Base-by-base conservation (phyloP, 2,113 vertebrate species). In the Burhinus oedicnemus region DNA sequence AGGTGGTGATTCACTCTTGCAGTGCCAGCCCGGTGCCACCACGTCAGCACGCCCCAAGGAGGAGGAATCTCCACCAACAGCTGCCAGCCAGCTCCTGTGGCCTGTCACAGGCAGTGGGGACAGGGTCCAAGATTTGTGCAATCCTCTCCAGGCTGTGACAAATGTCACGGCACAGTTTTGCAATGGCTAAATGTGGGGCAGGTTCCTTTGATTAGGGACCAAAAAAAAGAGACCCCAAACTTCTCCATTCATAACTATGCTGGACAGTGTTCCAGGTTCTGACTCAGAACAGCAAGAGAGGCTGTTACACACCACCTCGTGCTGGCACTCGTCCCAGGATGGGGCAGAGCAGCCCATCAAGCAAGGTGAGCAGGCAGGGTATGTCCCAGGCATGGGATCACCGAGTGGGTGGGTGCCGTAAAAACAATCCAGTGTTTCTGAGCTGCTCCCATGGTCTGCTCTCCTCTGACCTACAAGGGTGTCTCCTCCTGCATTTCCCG, bases 311-410 rank as follows among this genome's bases (percentile, higher is more conserved):
- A 34, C 42, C 70, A 30, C 6, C 4, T 12, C 0, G 0, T 68
- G 78, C 74, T 91, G 74, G 81, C 69, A 42, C 32, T 20, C 5
- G 0, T 68, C 81, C 69, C 52, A 40, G 81, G 44, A 71, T 0
- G 0, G 45, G 26, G 16, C 61, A 91, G 32, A 64, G 38, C 2
- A 2, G 61, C 57, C 66, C 42, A 26, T 26, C 69, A 44, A 64
- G 81, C 29, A n/a, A 36, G 44, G 71, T 36, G 54, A 76, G 49
- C 58, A 52, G 61, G 57, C 74, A 90, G 75, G 34, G 23, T 11
- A 72, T 0, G 0, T 77, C 49, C 52, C 1, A 2, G 40, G 9
- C 15, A 18, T 2, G 12, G 65, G 36, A 68, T 62, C 47, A 55
- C 38, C 0, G 0, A 6, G 29, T 8, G 38, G 18, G 30, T 89